phyloP scores from a whole-genome alignment of 2,113 vertebrate species.

The Albula goreensis region DNA sequence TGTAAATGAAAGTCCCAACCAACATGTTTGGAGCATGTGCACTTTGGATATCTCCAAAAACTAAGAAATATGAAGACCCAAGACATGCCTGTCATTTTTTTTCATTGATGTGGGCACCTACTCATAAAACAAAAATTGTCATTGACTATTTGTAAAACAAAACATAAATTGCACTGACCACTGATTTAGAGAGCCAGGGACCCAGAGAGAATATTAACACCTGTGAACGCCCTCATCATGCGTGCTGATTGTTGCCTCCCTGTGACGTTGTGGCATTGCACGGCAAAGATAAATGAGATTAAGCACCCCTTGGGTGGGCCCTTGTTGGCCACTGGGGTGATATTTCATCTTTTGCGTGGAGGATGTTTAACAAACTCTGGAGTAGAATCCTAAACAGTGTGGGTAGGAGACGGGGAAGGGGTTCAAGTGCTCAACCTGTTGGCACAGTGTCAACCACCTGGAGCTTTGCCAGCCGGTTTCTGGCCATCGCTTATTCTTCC shows the following conservation, averaged over 20 bases:
- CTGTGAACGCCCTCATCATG: not conserved
- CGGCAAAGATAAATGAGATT: not conserved
- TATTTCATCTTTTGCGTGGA: slow-evolving; percentile 24
- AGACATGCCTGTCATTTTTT: no score
- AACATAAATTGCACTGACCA: no score
- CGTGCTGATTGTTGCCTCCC: not conserved
- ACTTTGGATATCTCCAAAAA: no score
- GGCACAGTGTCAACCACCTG: slow-evolving; percentile 49
- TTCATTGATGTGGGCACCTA: no score
- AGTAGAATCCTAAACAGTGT: slow-evolving; percentile 41
- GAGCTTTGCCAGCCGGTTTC: slow-evolving; percentile 49
- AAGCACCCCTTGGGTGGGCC: not conserved
- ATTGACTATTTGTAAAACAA: no score
- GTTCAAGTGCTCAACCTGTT: slow-evolving; percentile 60
- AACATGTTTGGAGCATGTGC: no score
- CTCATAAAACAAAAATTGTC: no score
- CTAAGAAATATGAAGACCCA: no score
- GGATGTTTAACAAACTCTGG: slow-evolving; percentile 40
- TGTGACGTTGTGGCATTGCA: not conserved
- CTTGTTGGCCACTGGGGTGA: slow-evolving; percentile 15
- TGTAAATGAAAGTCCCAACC: no score
- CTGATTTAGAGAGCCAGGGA: not conserved
- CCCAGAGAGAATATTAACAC: not conserved
- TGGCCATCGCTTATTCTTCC: slow-evolving; percentile 35
- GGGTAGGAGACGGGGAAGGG: not conserved